phyloP scores from a whole-genome alignment of 2,888 invertebrate genomes.

The Meloe dianella region DNA sequence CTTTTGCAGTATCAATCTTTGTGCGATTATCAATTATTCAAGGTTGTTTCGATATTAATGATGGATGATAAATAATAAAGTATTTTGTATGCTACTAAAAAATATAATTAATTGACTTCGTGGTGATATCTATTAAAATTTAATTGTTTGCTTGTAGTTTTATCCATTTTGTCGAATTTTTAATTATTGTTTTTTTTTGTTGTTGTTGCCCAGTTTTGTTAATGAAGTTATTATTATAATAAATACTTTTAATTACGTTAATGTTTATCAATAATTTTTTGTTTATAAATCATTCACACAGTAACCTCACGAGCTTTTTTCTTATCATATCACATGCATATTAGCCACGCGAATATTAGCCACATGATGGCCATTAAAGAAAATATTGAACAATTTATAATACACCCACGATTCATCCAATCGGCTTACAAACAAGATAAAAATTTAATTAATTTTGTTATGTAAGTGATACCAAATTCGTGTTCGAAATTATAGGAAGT shows the following conservation, averaged over 20 bases:
- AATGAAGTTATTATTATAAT: not conserved
- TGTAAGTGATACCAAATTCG: not conserved
- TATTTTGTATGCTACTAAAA: constrained; percentile 19
- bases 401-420: not conserved
- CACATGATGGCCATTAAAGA: not conserved
- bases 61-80: constrained; percentile 16
- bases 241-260: no score
- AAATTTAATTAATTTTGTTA: constrained; percentile 1
- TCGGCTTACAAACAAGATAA: not conserved
- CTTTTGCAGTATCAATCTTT: constrained; percentile 19
- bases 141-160: constrained; percentile 16
- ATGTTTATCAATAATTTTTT: no score
- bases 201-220: not conserved
- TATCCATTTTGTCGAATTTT: not conserved
- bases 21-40: constrained; percentile 26
- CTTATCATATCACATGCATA: not conserved
- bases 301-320: no score
- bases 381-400: not conserved
- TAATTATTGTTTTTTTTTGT: no score
- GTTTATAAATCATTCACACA: no score
- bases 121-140: constrained; percentile 17
- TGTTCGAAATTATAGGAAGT: not conserved
- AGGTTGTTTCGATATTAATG: constrained; percentile 18
- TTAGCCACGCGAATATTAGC: not conserved
- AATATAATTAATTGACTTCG: constrained; percentile 8